Base-by-base conservation (phyloP, 37 sponge, comb jelly and placozoan genomes). In the Diacarnus erythraeanus region DNA sequence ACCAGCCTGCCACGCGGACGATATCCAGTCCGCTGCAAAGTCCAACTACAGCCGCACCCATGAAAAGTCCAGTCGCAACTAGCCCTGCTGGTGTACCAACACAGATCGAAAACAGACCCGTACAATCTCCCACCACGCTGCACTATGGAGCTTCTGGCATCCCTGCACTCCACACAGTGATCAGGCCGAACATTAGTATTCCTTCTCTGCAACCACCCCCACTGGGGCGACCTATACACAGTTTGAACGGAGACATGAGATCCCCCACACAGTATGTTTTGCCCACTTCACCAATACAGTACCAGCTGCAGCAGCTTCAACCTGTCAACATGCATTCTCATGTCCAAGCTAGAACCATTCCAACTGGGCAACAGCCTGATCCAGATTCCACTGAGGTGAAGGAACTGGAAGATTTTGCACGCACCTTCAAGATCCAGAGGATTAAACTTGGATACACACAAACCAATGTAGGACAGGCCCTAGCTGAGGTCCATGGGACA, bases 401-500 rank as follows among this genome's bases (percentile, higher is more conserved):
- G 38, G 87, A 89, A 10, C 71, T 98, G 71, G 99, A 98, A 51
- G 78, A 76, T 3, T 98, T 98, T 83, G 96, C 96, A 4, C 82
- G 69, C 37, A 74, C 69, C 65, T 98, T 98, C 87, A 98, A 98
- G 69, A 65, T 71, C 44, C 77, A 89, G 29, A 67, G 99, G 36
- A 74, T 90, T 40, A 95, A 98, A 66, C 94, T 98, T 21, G 99
- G 99, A 42, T 95, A 80, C 90, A 98, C 99, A 10, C 99, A 98
- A 80, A 95, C 99, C 10, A 84, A 90, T 25, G 96, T 98, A 3
- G 99, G 99, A 36, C 90, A 91, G 38, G 99, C 99, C 1, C 85
- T 98, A 0, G 99, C 92, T 34, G 92, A 88, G 34, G 84, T 98
- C 18, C 93, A 98, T 38, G 96, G 96, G 18, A 93, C 99, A 6